Base-by-base conservation (phyloP, 2,888 invertebrate genomes). In the Micropterix aruncella region DNA sequence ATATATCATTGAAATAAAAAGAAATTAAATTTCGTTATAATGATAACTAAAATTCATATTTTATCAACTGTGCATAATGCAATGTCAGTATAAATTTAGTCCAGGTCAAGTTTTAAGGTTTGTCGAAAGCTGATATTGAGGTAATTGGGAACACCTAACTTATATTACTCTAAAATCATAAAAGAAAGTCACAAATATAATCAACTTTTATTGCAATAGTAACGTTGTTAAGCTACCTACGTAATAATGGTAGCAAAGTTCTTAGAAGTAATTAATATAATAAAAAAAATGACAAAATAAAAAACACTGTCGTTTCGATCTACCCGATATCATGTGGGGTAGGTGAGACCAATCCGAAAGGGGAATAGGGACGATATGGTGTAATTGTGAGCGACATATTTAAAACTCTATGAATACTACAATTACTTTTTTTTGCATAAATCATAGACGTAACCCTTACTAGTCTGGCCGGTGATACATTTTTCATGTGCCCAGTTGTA, bases 291-390 rank as follows among this genome's bases (percentile, higher is more conserved):
- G 39, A 14, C 3, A 46, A 46, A 46, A 46, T 18, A 40, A 40
- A 46, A 46, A 27, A 46, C 41, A 46, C 41, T 41, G 45, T 16
- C 16, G 37, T 41, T 46, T 37, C 19, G 19, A n/a, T 46, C 37
- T 46, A 46, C 44, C 46, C 45, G 16, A 46, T 46, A 41, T 41
- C 41, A 19, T 40, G 37, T 41, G 46, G 46, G 45, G 45, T 45
- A 45, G 38, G 38, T 45, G 45, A 45, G 43, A 46, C 16, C 45
- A 36, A 15, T 38, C 45, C 27, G 46, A 16, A 37, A 18, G 45
- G 37, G 43, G 38, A 45, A 46, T 45, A 38, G 45, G 38, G 38
- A 42, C 37, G 41, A 40, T 46, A 46, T 46, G 45, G 41, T 39
- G 40, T 46, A 46, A 46, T 16, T 18, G 38, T 9, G 17, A 40